phyloP scores from a whole-genome alignment of 92 coral and sea anemone genomes.

The Heliopora coerulea region DNA sequence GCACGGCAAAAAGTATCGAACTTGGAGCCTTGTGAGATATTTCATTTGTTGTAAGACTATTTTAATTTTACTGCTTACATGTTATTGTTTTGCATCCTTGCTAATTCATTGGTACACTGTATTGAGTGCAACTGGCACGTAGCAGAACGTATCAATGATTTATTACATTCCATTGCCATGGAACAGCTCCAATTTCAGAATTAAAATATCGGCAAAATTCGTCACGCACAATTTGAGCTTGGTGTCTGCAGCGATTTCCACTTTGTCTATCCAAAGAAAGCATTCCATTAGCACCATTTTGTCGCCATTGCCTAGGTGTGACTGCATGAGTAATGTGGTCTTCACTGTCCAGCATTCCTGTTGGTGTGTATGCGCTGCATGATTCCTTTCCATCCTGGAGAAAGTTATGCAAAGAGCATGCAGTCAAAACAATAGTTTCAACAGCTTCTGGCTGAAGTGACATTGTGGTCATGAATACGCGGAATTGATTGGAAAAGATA shows the following conservation, averaged over 20 bases:
- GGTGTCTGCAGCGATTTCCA: slow-evolving; percentile 17
- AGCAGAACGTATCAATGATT: background rate
- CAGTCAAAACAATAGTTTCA: slow-evolving; percentile 29
- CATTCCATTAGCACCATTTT: background rate
- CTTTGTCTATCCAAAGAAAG: background rate
- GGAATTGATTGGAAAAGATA: slow-evolving; percentile 14
- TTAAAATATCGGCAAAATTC: slow-evolving; percentile 34
- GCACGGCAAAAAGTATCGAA: slow-evolving; percentile 44
- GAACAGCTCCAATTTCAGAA: slow-evolving; percentile 20
- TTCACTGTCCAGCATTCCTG: slow-evolving; percentile 7
- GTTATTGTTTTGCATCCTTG: background rate
- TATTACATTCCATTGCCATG: slow-evolving; percentile 27
- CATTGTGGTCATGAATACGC: slow-evolving; percentile 23
- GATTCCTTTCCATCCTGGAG: slow-evolving; percentile 2
- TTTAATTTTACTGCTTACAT: background rate
- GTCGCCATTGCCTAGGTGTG: slow-evolving; percentile 32
- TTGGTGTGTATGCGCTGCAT: slow-evolving; percentile 9
- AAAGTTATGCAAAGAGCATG: too few relatives aligned
- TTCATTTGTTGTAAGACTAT: background rate
- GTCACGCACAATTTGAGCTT: slow-evolving; percentile 16
- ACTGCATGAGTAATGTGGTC: slow-evolving; percentile 27
- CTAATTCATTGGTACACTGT: background rate
- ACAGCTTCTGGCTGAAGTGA: background rate
- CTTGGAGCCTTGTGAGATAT: background rate
- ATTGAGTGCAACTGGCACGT: background rate